Evolutionary conservation across 2,888 invertebrate species (phyloP), one percentile per base, ranked within the genome.

Genomic region (Caenorhabditis plicata): DNA sequence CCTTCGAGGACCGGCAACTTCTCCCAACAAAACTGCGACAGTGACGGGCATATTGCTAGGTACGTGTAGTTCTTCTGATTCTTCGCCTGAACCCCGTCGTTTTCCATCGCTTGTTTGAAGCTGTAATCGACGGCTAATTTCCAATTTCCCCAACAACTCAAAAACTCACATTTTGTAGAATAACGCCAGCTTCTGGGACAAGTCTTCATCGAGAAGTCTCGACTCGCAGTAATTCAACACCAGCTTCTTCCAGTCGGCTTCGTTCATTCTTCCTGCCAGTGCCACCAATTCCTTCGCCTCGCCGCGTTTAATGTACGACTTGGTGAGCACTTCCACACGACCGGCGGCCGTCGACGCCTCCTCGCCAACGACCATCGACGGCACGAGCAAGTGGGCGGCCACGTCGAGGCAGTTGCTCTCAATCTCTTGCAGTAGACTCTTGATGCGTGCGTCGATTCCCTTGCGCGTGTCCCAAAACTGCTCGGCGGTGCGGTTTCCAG

Each of bases 1-100:
- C 62, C 41, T 3, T 55, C 43, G 38, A 71, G 73, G 25, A 77
- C 55, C 1, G 72, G 64, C 9, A 75, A 42, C 20, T 49, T 45
- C 39, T 75, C 75, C 69, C 73, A 75, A n/a, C 73, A 69, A 38
- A 74, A 52, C 9, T 49, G 49, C 1, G 65, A 57, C 0, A 68
- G 38, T 35, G 54, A 44, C 19, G 60, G 46, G 22, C 60, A 60
- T 9, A 60, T 44, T 11, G 45, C 53, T 8, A 60, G 25, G 19
- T 53, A 60, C 0, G 53, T 53, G 35, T 60, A 60, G 19, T 46
- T 53, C 15, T 53, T 60, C n/a, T 20, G 23, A 3, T 35, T n/a
- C 26, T 26, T 26, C 22, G 3, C 2, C 13, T 1, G 2, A 20
- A 8, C 26, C 9, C n/a, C 17, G 5, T 41, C 17, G 8, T 26